These are phyloP conservation scores for Oreochromis tanganicae DNA, from an alignment of 2,113 vertebrate species.

Conservation along the genomic window DNA sequence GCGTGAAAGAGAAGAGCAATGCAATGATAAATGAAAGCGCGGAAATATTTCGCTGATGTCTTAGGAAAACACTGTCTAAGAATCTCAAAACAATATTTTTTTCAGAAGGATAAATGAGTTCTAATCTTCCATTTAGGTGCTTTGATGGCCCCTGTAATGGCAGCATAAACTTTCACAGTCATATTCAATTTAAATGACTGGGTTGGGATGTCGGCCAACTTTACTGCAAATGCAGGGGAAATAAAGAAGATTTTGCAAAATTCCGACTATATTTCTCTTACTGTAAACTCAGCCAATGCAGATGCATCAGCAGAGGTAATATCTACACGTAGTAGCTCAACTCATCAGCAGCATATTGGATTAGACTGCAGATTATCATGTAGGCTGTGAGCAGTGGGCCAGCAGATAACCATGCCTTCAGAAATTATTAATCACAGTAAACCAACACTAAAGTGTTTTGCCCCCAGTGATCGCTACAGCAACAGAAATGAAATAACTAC, in stretches of 20 bases:
- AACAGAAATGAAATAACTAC: not conserved
- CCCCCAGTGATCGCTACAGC: not conserved
- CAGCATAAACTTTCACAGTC: slow-evolving; percentile 38
- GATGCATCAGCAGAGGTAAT: slow-evolving; percentile 19
- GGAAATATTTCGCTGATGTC: slow-evolving; percentile 36
- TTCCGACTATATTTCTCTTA: not conserved
- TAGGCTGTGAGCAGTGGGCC: not conserved
- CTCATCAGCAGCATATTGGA: slow-evolving; percentile 27
- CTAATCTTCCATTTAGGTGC: slow-evolving; percentile 29
- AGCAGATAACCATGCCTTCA: slow-evolving; percentile 25
- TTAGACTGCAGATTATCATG: slow-evolving; percentile 48
- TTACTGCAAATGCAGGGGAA: slow-evolving; percentile 12
- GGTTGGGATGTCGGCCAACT: not conserved
- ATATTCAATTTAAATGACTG: slow-evolving; percentile 18
- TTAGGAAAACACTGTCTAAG: slow-evolving; percentile 24
- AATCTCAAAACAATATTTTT: slow-evolving; percentile 34
- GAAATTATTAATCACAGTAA: slow-evolving; percentile 50
- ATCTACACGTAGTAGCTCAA: not conserved
- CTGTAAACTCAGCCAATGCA: slow-evolving; percentile 29
- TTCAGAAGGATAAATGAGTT: slow-evolving; percentile 27
- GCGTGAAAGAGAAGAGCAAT: slow-evolving; percentile 20
- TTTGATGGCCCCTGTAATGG: slow-evolving; percentile 25
- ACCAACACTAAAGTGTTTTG: slow-evolving; percentile 10
- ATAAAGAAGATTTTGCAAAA: not conserved
- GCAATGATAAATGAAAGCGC: slow-evolving; percentile 58